Conservation (phyloP, 2,113 vertebrate species). For the Gymnobelideus leadbeateri region DNA sequence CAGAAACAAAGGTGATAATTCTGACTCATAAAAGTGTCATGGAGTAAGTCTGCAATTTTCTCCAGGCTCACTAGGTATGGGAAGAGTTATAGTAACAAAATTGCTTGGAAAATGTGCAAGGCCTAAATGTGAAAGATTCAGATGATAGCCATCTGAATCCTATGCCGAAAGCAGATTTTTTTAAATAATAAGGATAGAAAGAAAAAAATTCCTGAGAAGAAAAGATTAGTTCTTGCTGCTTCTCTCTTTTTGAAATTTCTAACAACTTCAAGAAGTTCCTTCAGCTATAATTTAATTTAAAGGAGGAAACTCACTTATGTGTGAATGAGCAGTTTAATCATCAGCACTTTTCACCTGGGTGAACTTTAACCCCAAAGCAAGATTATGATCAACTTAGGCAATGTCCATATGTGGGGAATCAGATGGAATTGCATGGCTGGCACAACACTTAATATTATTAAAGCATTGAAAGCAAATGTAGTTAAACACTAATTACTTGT, state of each 20-base stretch:
- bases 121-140: not conserved
- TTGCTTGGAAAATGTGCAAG: not conserved
- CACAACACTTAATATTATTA: not conserved
- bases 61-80: not conserved
- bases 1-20: not conserved
- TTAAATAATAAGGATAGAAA: not conserved
- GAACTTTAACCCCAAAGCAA: not conserved
- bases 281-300: not conserved
- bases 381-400: not conserved
- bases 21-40: not conserved
- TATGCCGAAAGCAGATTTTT: not conserved
- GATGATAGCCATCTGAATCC: not conserved
- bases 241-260: conserved; percentile 28
- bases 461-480: not conserved
- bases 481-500: not conserved
- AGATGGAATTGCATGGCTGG: not conserved
- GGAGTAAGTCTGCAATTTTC: not conserved
- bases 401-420: not conserved
- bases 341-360: not conserved
- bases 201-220: not conserved
- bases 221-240: not conserved
- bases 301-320: not conserved
- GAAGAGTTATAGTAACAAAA: not conserved
- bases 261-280: not conserved
- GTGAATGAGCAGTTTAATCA: not conserved